Conservation (phyloP, 2,888 invertebrate genomes). For the Calliphora vomitoria region DNA sequence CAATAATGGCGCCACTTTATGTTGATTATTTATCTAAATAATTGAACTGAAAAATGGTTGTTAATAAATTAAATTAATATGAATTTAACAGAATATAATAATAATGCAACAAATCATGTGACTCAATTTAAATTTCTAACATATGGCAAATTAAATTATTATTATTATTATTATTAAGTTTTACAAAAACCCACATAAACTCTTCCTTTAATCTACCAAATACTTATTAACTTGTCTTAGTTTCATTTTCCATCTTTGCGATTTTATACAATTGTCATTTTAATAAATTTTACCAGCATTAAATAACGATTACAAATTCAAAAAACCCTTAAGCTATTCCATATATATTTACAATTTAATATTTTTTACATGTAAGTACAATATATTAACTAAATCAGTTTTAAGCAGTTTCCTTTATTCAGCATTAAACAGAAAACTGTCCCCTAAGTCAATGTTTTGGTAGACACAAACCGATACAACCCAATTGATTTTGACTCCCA, state of each 20-base stretch:
- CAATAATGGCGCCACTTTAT: constrained; percentile 72
- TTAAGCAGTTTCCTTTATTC: neutral
- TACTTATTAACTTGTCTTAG: constrained; percentile 25
- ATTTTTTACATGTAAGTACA: neutral
- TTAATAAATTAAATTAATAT: constrained; percentile 67
- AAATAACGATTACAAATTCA: constrained; percentile 53
- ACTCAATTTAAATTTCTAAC: constrained; percentile 52
- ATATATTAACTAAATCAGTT: neutral
- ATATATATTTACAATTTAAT: constrained; percentile 26
- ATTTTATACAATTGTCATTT: constrained; percentile 44
- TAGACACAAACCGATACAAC: constrained; percentile 23
- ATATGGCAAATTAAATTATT: constrained; percentile 15
- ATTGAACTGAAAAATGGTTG: constrained; percentile 68
- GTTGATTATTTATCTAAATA: constrained; percentile 69
- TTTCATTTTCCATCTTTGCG: neutral
- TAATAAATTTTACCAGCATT: constrained; percentile 46
- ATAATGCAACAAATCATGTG: constrained; percentile 23
- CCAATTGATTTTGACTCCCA: constrained; percentile 69
- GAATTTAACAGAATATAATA: constrained; percentile 18
- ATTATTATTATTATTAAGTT: neutral
- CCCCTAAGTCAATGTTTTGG: constrained; percentile 57
- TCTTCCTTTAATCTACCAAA: neutral
- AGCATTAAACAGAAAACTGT: constrained; percentile 59
- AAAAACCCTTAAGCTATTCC: constrained; percentile 46
- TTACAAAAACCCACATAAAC: constrained; percentile 6